Evolutionary conservation across 2,797 vertebrate species (phyloP), one percentile per base, ranked within the genome.

Genomic region (Apogon talboti): DNA sequence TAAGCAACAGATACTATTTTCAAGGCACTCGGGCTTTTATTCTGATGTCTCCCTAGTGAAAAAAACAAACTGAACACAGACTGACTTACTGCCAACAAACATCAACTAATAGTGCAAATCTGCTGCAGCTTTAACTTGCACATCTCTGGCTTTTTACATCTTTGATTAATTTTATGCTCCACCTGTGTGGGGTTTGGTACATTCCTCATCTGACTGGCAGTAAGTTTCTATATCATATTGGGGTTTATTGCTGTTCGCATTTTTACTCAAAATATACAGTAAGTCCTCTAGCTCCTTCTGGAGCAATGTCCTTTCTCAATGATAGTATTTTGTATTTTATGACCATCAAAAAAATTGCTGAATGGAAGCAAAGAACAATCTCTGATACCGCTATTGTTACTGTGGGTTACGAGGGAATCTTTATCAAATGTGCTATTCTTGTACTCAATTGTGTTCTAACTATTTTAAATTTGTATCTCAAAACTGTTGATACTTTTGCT

Each of bases 391-490:
- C 71, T 82, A 57, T 81, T 85, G 82, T 88, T 86, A 82, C 76
- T 87, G 89, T 87, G 79, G 86, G 85, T 76, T 79, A 74, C 87
- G 86, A 90, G 76, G 87, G 83, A 87, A 92, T 89, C 81, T 91
- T 89, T 81, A 91, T 90, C 91, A 91, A 88, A 90, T 82, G 88
- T 90, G 87, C 67, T 93, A 93, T 92, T 94, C 92, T 93, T 93
- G 93, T 92, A 92, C 88, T 91, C 80, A 89, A 93, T 35, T 92
- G 89, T 92, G 90, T 89, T 93, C 87, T 83, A 87, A 88, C 91
- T 91, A 89, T 93, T 93, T 93, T 91, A 73, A 91, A 94, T 85
- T 90, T 90, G 82, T 88, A 91, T 87, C 88, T 83, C 73, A 76
- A 86, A 88, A 92, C 61, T 87, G 87, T 81, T 86, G 86, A 88